Percentiles rank a stretch among this genome's conserved stretches.
phyloP scores from a whole-genome alignment of 2,888 invertebrate species.

The Agrotis ipsilon region DNA sequence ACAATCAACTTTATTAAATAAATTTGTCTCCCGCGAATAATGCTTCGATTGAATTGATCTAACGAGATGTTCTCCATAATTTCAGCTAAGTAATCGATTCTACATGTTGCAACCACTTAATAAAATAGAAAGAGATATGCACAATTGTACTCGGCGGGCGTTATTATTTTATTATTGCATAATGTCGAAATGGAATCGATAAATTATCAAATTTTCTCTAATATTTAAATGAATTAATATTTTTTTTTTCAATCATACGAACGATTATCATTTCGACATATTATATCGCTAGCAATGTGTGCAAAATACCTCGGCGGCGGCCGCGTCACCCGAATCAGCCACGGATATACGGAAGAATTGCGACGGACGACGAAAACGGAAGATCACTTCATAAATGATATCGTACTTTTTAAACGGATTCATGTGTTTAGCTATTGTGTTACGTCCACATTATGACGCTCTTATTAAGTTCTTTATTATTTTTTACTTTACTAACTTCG shows the following conservation, averaged over 20 bases:
- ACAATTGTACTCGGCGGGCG: slow-evolving; percentile 87
- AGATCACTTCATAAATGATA: slow-evolving; percentile 24
- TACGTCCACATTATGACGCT: slow-evolving; percentile 52
- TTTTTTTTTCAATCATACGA: slow-evolving; percentile 1
- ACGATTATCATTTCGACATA: slow-evolving; percentile 80
- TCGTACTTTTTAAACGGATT: slow-evolving; percentile 38
- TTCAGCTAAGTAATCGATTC: neutral
- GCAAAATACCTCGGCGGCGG: slow-evolving; percentile 84
- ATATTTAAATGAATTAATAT: slow-evolving; percentile 15
- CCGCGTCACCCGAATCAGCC: slow-evolving; percentile 86
- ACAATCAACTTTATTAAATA: slow-evolving; percentile 9
- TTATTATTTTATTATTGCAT: slow-evolving; percentile 78
- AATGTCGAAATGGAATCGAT: slow-evolving; percentile 81
- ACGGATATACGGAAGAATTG: slow-evolving; percentile 74
- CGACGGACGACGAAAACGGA: slow-evolving; percentile 43
- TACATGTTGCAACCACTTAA: slow-evolving; percentile 69
- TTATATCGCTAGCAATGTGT: slow-evolving; percentile 89
- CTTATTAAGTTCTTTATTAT: slow-evolving; percentile 63
- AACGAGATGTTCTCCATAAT: slow-evolving; percentile 2
- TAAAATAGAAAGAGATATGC: slow-evolving; percentile 52
- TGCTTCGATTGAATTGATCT: slow-evolving; percentile 7
- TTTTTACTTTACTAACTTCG: slow-evolving; percentile 61
- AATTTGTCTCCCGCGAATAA: slow-evolving; percentile 17
- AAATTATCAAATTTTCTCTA: slow-evolving; percentile 12
- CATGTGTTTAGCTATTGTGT: slow-evolving; percentile 58